Conservation (phyloP, 2,113 vertebrate species). For the Nesoenas mayeri region DNA sequence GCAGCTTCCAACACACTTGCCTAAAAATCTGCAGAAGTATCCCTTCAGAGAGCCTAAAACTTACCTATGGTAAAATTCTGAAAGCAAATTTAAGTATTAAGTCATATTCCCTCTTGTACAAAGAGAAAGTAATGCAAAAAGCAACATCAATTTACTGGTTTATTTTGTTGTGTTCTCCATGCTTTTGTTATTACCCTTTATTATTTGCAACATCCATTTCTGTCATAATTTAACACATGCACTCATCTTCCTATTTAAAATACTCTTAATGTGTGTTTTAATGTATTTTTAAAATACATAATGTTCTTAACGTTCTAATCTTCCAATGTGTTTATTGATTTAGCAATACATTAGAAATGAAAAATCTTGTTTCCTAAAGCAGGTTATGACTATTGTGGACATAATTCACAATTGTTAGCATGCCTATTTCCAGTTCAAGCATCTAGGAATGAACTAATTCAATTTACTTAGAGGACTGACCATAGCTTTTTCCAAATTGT, state of each 20-base stretch:
- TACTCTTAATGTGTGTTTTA: accelerated
- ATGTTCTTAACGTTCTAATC: background rate
- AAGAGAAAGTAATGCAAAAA: background rate
- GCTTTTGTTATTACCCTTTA: background rate
- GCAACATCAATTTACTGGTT: background rate
- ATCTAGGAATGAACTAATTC: background rate
- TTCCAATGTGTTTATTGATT: background rate
- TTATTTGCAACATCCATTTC: background rate
- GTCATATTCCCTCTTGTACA: background rate
- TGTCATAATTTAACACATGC: background rate
- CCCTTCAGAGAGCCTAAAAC: background rate
- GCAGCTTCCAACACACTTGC: background rate
- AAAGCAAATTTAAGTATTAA: background rate
- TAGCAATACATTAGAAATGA: background rate
- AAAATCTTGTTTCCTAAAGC: background rate
- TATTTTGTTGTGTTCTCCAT: background rate
- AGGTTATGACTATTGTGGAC: background rate
- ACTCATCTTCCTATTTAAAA: background rate
- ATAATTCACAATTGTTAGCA: background rate
- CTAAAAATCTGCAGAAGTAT: background rate
- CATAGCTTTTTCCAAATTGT: background rate
- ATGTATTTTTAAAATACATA: background rate
- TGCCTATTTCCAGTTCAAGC: background rate
- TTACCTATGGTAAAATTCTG: background rate
- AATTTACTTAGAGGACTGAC: background rate